phyloP scores from a whole-genome alignment of 1,140 invertebrate genomes.

The Adelges cooleyi region DNA sequence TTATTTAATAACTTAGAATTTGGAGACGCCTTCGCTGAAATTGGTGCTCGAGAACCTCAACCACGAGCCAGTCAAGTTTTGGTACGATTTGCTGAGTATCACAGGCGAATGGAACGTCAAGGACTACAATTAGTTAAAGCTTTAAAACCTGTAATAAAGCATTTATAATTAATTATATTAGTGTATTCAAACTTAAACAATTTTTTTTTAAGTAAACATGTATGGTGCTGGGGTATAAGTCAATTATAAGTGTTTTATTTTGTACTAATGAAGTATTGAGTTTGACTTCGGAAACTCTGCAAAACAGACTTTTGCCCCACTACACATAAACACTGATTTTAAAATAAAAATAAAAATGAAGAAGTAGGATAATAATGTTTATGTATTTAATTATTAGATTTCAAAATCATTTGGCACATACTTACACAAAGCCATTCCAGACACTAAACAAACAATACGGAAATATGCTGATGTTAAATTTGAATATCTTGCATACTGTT shows the following conservation, averaged over 20 bases:
- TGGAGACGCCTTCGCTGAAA: constrained; percentile 85
- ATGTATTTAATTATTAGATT: constrained; percentile 3
- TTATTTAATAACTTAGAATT: constrained; percentile 43
- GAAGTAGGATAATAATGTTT: too few species aligned
- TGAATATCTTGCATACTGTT: constrained; percentile 94
- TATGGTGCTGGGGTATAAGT: too few species aligned
- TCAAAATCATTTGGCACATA: constrained; percentile 80
- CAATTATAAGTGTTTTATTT: too few species aligned
- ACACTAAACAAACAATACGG: constrained; percentile 91
- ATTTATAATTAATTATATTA: neutral
- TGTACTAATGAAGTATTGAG: too few species aligned
- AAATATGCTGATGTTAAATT: constrained; percentile 98
- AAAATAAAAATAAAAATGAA: too few species aligned
- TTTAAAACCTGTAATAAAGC: constrained; percentile 65
- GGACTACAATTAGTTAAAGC: constrained; percentile 82
- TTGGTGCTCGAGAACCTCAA: constrained; percentile 92
- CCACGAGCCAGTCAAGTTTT: constrained; percentile 91
- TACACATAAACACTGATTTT: too few species aligned
- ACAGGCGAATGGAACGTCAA: constrained; percentile 82
- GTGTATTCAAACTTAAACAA: neutral
- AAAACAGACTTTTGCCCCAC: too few species aligned
- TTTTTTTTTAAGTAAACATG: neutral
- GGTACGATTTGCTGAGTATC: constrained; percentile 86
- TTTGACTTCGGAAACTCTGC: too few species aligned
- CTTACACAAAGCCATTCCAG: constrained; percentile 92